These are phyloP conservation scores for Melanocharis versteri DNA, from an alignment of 2,113 vertebrate genomes.

Conservation along the genomic window DNA sequence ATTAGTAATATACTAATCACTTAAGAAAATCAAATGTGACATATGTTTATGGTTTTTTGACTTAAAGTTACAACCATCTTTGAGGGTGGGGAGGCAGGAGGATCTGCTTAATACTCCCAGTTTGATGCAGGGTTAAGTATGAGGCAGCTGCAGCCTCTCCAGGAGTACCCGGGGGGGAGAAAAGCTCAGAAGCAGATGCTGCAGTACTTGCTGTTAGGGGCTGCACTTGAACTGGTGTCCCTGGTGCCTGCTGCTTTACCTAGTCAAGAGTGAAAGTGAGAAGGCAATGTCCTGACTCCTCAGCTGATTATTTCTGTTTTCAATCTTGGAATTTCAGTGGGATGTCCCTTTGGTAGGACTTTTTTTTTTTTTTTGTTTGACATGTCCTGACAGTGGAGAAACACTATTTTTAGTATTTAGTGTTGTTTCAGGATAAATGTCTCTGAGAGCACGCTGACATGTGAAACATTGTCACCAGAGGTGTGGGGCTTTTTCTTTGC, in stretches of 20 bases:
- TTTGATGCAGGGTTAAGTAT: not conserved
- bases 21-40: conserved; percentile 40
- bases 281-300: not conserved
- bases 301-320: not conserved
- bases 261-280: not conserved
- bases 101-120: not conserved
- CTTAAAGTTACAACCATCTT: not conserved
- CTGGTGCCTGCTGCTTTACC: not conserved
- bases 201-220: not conserved
- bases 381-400: not conserved
- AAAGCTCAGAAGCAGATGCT: not conserved
- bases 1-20: conserved; percentile 61
- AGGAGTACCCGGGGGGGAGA: not conserved
- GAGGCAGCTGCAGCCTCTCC: not conserved
- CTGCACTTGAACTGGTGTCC: not conserved
- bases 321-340: not conserved
- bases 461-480: not conserved
- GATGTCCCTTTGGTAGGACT: not conserved
- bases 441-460: not conserved
- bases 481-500: not conserved
- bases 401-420: not conserved
- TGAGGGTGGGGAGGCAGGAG: not conserved
- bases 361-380: not conserved
- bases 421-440: not conserved
- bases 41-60: not conserved